phyloP scores from a whole-genome alignment of 2,113 vertebrate genomes.

The Nothoprocta perdicaria region DNA sequence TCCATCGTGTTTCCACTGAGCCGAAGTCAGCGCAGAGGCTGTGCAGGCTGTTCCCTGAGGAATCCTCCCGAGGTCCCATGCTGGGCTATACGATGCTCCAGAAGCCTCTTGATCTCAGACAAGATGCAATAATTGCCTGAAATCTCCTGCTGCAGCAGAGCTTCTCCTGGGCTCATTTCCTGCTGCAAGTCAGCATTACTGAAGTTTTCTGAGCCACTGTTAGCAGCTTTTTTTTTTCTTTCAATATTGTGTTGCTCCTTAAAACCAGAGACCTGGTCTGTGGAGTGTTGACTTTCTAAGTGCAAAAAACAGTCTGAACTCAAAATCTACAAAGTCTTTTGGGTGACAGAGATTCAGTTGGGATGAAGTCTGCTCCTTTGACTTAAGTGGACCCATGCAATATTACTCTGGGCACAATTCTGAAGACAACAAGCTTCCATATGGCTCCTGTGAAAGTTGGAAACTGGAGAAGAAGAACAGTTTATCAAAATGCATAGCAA shows the following conservation, averaged over 20 bases:
- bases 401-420: background rate
- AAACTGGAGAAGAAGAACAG: background rate
- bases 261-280: background rate
- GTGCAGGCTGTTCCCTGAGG: fast-evolving
- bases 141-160: background rate
- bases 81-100: background rate
- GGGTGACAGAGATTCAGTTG: background rate
- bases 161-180: background rate
- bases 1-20: background rate
- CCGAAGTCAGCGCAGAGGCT: fast-evolving
- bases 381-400: background rate
- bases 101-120: background rate
- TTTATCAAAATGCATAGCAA: background rate
- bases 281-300: background rate
- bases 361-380: background rate
- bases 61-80: background rate
- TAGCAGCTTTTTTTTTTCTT: background rate
- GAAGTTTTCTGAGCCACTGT: background rate
- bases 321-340: background rate
- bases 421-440: background rate
- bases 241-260: background rate
- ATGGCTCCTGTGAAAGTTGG: background rate
- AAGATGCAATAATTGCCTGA: background rate
- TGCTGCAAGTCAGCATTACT: background rate
- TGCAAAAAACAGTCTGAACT: background rate